Base-by-base conservation (phyloP, 2,888 invertebrate species). In the Emmelina monodactyla region DNA sequence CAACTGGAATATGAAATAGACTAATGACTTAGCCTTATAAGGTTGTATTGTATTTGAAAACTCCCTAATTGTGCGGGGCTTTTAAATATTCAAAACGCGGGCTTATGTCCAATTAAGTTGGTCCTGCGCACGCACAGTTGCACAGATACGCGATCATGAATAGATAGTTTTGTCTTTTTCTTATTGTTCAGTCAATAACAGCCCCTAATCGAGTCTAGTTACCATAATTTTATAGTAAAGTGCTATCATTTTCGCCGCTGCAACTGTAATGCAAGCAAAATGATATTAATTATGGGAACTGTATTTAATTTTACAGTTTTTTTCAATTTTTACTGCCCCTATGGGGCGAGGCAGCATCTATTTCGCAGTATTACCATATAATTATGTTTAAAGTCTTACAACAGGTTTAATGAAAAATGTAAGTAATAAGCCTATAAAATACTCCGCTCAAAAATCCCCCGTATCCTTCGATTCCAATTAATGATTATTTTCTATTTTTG, bases 1-100 rank as follows among this genome's bases (percentile, higher is more conserved):
- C 42, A 42, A 50, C 45, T 48, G 50, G 56, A 43, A 48, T 66
- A 48, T 69, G 72, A 73, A 55, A 43, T 54, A 41, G 55, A 60
- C 68, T 72, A 73, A 76, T 71, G 68, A 71, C 66, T 53, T 51
- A 53, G 52, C 66, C 68, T 62, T 70, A 64, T 67, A 63, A 59
- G 60, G 51, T 50, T 49, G 55, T 46, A 49, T 50, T 58, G 62
- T 64, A 62, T 70, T 68, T 66, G 64, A 66, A 70, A 70, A 66
- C n/a, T 62, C 60, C 62, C 66, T 65, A 71, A 71, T 68, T 72
- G 66, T 65, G 58, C 56, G 50, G 58, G 62, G 66, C 62, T 62
- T 59, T 68, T 65, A 64, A 25, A 66, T 64, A 71, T 69, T 64
- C 64, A 54, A 55, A 58, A 50, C 57, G 55, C 61, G 53, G 55